These are phyloP conservation scores for Toxostoma redivivum DNA, from an alignment of 2,113 vertebrate species.

Conservation along the genomic window DNA sequence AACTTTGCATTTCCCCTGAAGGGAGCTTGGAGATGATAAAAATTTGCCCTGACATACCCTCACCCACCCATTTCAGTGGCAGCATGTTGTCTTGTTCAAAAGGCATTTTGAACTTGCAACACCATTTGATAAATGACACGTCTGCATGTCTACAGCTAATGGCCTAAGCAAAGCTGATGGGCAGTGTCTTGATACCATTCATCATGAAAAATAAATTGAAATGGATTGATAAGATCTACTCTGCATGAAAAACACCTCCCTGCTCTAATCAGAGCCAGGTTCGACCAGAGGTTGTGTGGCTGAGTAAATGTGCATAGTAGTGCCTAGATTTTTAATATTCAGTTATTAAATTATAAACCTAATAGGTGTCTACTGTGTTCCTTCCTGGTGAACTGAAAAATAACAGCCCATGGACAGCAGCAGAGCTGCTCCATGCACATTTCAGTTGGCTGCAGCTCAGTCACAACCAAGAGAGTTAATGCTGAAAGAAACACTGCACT, in stretches of 20 bases:
- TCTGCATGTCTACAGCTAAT: not conserved
- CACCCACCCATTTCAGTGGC: not conserved
- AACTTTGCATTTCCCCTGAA: not conserved
- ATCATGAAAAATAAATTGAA: not conserved
- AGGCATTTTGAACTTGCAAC: not conserved
- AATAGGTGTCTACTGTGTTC: not conserved
- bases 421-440: not conserved
- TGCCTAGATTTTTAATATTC: not conserved
- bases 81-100: accelerated
- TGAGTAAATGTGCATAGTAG: not conserved
- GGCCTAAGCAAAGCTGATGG: not conserved
- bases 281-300: not conserved
- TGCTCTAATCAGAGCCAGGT: not conserved
- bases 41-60: not conserved
- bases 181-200: not conserved
- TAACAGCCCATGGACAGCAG: not conserved
- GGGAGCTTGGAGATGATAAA: not conserved
- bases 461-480: not conserved
- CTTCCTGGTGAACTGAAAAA: not conserved
- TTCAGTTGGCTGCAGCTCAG: not conserved
- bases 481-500: not conserved
- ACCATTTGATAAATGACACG: accelerated
- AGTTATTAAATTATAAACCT: not conserved
- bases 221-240: not conserved
- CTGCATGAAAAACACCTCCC: not conserved